Percentiles rank a stretch among this genome's conserved stretches.
Evolutionary conservation across 2,797 vertebrate genomes (phyloP).

Genomic region (Ciconia nigra): DNA sequence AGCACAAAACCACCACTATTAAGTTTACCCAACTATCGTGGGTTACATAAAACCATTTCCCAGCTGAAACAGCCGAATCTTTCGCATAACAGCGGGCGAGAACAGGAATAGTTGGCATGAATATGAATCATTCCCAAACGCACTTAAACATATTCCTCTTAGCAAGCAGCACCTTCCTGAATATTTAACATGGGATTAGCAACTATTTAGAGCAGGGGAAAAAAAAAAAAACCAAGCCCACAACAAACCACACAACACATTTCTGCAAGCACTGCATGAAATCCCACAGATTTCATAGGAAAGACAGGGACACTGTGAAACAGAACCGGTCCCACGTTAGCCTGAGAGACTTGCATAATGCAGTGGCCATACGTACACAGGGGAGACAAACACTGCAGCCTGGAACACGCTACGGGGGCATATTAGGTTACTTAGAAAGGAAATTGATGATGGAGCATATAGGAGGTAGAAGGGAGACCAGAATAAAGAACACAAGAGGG

Average conservation of each 20-base stretch:
- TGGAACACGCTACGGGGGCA: accelerated
- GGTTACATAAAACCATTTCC: background rate
- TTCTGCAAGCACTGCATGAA: background rate
- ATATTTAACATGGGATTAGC: background rate
- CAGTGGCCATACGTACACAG: background rate
- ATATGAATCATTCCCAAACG: background rate
- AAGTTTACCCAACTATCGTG: background rate
- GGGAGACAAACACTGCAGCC: background rate
- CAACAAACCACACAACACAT: too few relatives aligned
- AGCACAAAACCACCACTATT: background rate
- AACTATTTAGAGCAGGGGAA: background rate
- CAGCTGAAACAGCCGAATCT: background rate
- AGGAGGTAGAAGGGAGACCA: background rate
- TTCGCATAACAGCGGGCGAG: background rate
- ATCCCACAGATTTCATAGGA: background rate
- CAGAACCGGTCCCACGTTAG: accelerated
- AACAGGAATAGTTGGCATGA: background rate
- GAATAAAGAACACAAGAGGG: background rate
- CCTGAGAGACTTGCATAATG: background rate
- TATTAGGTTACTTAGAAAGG: background rate
- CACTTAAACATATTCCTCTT: background rate
- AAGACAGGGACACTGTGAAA: background rate
- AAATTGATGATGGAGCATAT: background rate
- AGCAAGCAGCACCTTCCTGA: background rate
- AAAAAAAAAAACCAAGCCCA: background rate